Conservation (phyloP, 1,140 invertebrate genomes). For the Drepana arcuata region DNA sequence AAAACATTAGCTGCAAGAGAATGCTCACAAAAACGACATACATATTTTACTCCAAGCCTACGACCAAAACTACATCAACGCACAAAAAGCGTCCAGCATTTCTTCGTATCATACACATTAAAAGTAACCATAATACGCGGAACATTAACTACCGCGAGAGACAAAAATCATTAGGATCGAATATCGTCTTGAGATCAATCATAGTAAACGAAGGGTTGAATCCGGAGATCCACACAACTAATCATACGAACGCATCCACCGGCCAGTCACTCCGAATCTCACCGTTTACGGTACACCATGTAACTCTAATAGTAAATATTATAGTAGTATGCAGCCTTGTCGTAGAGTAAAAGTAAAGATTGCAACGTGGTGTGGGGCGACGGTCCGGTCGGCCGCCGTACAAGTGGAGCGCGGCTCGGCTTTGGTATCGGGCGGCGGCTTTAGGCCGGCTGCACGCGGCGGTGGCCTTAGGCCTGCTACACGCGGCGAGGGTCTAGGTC, state of each 20-base stretch:
- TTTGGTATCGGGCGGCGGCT: constrained; percentile 39
- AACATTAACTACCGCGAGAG: constrained; percentile 32
- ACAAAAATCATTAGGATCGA: constrained; percentile 59
- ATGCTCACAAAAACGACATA: constrained; percentile 55
- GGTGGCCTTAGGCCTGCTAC: too few species aligned
- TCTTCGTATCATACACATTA: constrained; percentile 38
- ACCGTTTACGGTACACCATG: constrained; percentile 7
- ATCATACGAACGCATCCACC: constrained; percentile 31
- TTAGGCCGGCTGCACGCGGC: background rate
- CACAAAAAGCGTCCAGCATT: constrained; percentile 61
- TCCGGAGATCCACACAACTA: constrained; percentile 32
- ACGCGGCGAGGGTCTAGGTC: background rate
- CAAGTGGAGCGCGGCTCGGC: constrained; percentile 12
- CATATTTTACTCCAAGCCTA: constrained; percentile 52
- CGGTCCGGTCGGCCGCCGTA: too few species aligned
- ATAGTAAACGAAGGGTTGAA: constrained; percentile 50
- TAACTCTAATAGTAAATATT: constrained; percentile 13
- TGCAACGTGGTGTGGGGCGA: too few species aligned
- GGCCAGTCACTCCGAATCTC: constrained; percentile 18
- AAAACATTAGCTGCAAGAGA: constrained; percentile 52
- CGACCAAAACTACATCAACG: constrained; percentile 55
- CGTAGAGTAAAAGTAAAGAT: too few species aligned
- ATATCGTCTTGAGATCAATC: constrained; percentile 67
- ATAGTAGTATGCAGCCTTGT: constrained; percentile 16
- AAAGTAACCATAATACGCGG: constrained; percentile 33